These are phyloP conservation scores for Sarcophaga bullata DNA, from an alignment of 1,140 invertebrate genomes.

Conservation along the genomic window DNA sequence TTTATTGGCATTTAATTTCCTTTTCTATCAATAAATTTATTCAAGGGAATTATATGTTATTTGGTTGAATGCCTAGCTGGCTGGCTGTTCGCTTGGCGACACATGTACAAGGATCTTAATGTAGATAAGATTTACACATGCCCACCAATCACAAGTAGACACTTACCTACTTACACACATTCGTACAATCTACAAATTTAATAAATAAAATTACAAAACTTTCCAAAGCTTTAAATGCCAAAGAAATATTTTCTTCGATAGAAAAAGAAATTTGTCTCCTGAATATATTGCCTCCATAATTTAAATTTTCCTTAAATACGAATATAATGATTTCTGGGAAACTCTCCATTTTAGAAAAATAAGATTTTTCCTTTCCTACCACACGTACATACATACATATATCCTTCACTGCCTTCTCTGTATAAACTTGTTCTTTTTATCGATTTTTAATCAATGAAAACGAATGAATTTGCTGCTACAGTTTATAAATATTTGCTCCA, in stretches of 20 bases:
- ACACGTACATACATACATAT: no score
- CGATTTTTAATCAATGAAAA: conserved; percentile 20
- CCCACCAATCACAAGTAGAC: no score
- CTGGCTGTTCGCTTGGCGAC: neutral
- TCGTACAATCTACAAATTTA: no score
- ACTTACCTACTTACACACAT: no score
- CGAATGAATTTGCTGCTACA: conserved; percentile 3
- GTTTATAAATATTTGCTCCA: no score
- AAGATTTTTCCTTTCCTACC: no score
- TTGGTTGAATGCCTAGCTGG: neutral
- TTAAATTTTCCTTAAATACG: neutral
- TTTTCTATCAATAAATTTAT: conserved; percentile 10
- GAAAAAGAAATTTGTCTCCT: neutral
- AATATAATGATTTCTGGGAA: no score
- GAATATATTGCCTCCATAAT: neutral
- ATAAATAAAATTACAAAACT: no score
- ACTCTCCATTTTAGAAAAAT: no score
- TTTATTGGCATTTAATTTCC: conserved; percentile 41
- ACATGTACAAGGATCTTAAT: conserved; percentile 4
- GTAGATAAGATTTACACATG: neutral
- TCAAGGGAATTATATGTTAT: conserved; percentile 1
- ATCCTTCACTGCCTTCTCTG: neutral
- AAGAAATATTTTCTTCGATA: neutral
- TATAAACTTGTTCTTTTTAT: neutral
- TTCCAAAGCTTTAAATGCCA: no score